Evolutionary conservation across 1,140 invertebrate genomes (phyloP).

Genomic region (Aethina tumida): DNA sequence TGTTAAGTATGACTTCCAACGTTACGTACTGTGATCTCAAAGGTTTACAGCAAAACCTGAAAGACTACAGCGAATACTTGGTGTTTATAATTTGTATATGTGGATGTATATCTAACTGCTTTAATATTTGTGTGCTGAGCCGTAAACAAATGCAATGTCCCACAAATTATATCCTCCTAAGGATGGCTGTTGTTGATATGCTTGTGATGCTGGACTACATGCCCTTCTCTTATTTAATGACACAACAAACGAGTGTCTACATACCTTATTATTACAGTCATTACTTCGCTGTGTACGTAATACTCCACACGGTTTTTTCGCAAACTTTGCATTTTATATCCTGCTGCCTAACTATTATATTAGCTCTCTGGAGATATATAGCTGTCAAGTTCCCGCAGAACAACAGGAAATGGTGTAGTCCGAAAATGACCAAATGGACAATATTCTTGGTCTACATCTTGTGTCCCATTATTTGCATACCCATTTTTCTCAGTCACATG

Average conservation of each 20-base stretch:
- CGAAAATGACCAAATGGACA: slow-evolving; percentile 57
- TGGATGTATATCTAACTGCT: slow-evolving; percentile 82
- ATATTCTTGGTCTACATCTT: slow-evolving; percentile 72
- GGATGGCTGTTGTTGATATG: slow-evolving; percentile 83
- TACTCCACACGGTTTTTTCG: slow-evolving; percentile 75
- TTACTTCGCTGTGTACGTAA: slow-evolving; percentile 68
- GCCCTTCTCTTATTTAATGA: slow-evolving; percentile 73
- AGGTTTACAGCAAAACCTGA: slow-evolving; percentile 36
- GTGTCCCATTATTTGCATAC: slow-evolving; percentile 76
- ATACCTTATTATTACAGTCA: slow-evolving; percentile 55
- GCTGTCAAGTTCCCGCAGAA: slow-evolving; percentile 72
- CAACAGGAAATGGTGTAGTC: slow-evolving; percentile 68
- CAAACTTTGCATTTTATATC: slow-evolving; percentile 86
- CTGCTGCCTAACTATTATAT: slow-evolving; percentile 81
- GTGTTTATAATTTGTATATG: slow-evolving; percentile 77
- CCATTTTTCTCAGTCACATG: slow-evolving; percentile 64
- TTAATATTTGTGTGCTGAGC: slow-evolving; percentile 92
- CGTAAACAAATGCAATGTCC: slow-evolving; percentile 78
- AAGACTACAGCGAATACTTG: slow-evolving; percentile 58
- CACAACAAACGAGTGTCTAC: slow-evolving; percentile 42
- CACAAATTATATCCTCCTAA: slow-evolving; percentile 77
- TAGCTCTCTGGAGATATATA: slow-evolving; percentile 89
- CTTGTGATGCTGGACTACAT: slow-evolving; percentile 91
- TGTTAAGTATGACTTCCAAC: no score
- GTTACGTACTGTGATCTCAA: slow-evolving; percentile 38